phyloP scores from a whole-genome alignment of 2,113 vertebrate species.

The Dissostichus mawsoni region DNA sequence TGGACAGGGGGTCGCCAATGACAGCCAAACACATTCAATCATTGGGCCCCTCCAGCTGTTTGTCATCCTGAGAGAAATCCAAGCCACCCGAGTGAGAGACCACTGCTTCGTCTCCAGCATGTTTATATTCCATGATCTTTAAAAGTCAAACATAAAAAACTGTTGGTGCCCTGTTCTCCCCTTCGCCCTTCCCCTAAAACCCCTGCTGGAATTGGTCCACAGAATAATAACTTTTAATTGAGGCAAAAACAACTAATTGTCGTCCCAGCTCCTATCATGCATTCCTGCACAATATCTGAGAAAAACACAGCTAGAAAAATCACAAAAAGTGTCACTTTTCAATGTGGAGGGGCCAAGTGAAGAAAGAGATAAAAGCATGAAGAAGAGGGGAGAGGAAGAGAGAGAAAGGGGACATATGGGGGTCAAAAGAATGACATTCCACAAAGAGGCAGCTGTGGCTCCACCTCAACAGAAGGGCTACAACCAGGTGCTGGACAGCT shows the following conservation, averaged over 20 bases:
- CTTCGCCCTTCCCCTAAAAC: conserved; percentile 51
- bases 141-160: conserved; percentile 67
- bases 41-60: conserved; percentile 77
- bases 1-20: conserved; percentile 75
- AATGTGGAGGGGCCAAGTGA: conserved; percentile 41
- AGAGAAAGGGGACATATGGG: conserved; percentile 28
- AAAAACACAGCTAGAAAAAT: conserved; percentile 63
- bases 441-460: conserved; percentile 82
- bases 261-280: conserved; percentile 67
- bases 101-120: conserved; percentile 67
- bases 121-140: conserved; percentile 69
- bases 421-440: conserved; percentile 74
- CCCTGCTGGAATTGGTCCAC: conserved; percentile 94
- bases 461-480: conserved; percentile 73
- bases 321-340: conserved; percentile 68
- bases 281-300: conserved; percentile 72
- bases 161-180: conserved; percentile 45
- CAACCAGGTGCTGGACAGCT: conserved; percentile 69
- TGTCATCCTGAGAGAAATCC: conserved; percentile 82
- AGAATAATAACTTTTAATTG: conserved; percentile 84
- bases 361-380: conserved; percentile 32
- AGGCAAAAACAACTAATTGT: conserved; percentile 56
- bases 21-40: conserved; percentile 85
- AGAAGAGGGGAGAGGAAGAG: conserved; percentile 12
- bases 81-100: conserved; percentile 77